Evolutionary conservation across 2,113 vertebrate genomes (phyloP), one percentile per base, ranked within the genome.

Genomic region (Pungitius pungitius): DNA sequence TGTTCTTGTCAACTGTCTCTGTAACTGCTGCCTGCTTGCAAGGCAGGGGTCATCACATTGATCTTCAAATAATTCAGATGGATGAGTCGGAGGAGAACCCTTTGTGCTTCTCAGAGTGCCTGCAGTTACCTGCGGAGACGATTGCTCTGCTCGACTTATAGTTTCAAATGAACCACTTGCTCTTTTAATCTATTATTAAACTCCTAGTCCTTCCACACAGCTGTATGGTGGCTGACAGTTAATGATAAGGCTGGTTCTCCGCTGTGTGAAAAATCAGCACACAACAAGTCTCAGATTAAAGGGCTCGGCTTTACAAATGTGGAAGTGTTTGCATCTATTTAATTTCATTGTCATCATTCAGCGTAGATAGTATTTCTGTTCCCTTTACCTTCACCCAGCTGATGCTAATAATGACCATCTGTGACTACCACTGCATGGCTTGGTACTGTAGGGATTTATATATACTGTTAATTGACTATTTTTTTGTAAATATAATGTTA

Each of bases 131-230:
- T 0, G 59, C 39, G 60, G 60, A 59, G 47, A 30, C 11, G 42
- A 58, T 20, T 57, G 52, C 75, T 70, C 47, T 22, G 58, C 56
- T 30, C 27, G 51, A 49, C 66, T 55, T 14, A 40, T n/a, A 49
- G 58, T 58, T 64, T 26, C 26, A 51, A 14, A 78, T 65, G 26
- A 59, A 71, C 71, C 42, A 52, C 52, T 1, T 1, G 20, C 40
- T 49, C 55, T 24, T 47, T 58, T 30, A 24, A 2, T 56, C 52
- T 42, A 11, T 63, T 57, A 58, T 71, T 71, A 51, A 64, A 51
- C 6, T 35, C 26, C 0, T 40, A 17, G 40, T 22, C 3, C 22
- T 42, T 51, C 33, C 33, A n/a, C 11, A 45, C 45, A 61, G 64
- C 64, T 18, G 51, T 49, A 47, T 47, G n/a, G 14, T n/a, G 56